phyloP scores from a whole-genome alignment of 1,140 invertebrate genomes.

The Lepidurus packardi region DNA sequence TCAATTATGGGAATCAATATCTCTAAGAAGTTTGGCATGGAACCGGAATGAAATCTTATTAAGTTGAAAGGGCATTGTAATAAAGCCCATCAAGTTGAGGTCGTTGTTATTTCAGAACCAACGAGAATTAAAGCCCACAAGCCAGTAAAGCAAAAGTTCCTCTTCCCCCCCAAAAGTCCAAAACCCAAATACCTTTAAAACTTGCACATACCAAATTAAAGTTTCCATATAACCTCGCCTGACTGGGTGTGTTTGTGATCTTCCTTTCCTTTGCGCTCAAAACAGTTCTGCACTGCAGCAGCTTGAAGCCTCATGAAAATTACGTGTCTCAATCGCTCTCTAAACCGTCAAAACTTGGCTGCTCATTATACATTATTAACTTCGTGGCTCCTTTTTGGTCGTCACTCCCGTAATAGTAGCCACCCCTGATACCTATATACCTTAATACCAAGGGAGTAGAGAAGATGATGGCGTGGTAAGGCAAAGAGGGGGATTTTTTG shows the following conservation, averaged over 20 bases:
- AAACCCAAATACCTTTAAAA: background rate
- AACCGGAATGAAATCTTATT: background rate
- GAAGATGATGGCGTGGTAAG: no score
- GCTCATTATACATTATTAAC: background rate
- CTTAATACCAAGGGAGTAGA: no score
- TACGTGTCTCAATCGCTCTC: background rate
- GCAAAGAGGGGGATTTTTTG: background rate
- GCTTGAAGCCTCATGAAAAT: background rate
- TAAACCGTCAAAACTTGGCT: background rate
- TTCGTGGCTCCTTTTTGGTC: no score
- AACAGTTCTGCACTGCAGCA: conserved; percentile 7
- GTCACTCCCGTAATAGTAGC: no score
- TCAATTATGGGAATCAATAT: background rate
- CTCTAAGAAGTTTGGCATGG: background rate
- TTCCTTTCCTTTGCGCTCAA: background rate
- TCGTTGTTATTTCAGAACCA: background rate
- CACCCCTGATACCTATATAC: no score
- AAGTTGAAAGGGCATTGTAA: background rate
- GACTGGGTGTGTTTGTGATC: background rate
- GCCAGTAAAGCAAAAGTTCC: background rate
- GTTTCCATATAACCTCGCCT: background rate
- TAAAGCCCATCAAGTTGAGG: background rate
- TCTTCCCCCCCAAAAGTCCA: background rate
- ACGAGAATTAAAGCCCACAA: background rate
- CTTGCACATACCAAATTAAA: background rate